Base-by-base conservation (phyloP, 2,797 vertebrate genomes). In the Hoplostethus atlanticus region DNA sequence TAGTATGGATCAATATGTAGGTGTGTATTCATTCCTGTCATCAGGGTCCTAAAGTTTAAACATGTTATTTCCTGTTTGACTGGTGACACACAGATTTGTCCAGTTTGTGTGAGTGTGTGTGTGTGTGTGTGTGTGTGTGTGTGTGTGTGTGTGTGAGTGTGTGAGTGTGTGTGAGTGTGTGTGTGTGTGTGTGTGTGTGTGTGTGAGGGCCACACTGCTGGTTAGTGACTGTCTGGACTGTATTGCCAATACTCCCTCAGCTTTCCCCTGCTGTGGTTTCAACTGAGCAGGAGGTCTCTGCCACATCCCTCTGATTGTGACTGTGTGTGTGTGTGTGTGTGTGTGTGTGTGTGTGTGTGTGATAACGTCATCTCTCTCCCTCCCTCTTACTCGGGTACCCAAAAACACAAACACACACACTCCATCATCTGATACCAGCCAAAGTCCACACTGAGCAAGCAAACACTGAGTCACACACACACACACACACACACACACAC, bases 371-470 rank as follows among this genome's bases (percentile, higher is more conserved):
- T 65, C 40, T 55, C 55, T 12, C 31, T 76, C 34, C 4, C 48
- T 46, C 11, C 8, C 2, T 64, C 57, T 42, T 38, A 38, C 58
- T 50, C n/a, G 21, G 21, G 13, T 53, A 60, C 3, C 52, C 0
- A 30, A 44, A 44, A 15, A 63, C 46, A 59, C 28, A 31, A 21
- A 25, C 51, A 10, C 51, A 9, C 51, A 11, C 21, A 11, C 15
- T 69, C 79, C 69, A 76, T 84, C 75, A 76, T 79, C 44, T 64
- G 70, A 81, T 81, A 9, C 71, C 61, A 79, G 80, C 46, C 46
- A 71, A 80, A 76, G 10, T 71, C 6, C 15, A 67, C 76, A 60
- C 76, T 53, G 44, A 73, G 64, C 42, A 71, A 28, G 38, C 60
- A 73, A 40, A 67, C 67, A 69, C 47, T 15, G 2, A 68, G 59